Percentiles rank a stretch among this genome's conserved stretches.
Conservation (phyloP, 2,797 vertebrate genomes). For the Sparus aurata region DNA sequence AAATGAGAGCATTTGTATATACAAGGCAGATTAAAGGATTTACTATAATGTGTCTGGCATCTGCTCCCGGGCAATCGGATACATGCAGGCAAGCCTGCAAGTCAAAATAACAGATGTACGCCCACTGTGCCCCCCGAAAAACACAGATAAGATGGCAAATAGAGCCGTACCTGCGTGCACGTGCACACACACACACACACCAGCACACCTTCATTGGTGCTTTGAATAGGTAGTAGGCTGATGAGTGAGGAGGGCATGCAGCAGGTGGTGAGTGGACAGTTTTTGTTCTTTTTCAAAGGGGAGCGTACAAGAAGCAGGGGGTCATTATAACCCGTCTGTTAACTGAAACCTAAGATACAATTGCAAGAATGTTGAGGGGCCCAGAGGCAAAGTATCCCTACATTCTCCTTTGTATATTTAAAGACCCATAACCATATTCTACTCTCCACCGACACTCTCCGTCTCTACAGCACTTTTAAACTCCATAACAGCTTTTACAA, state of each 20-base stretch:
- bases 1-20: slow-evolving; percentile 75
- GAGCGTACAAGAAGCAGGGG: slow-evolving; percentile 55
- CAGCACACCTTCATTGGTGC: slow-evolving; percentile 37
- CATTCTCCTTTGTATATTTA: slow-evolving; percentile 42
- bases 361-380: slow-evolving; percentile 61
- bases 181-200: slow-evolving; percentile 12
- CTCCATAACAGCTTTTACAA: slow-evolving; percentile 21
- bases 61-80: slow-evolving; percentile 76
- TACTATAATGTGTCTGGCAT: slow-evolving; percentile 78
- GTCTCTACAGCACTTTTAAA: slow-evolving; percentile 12
- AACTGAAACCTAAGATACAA: slow-evolving; percentile 74
- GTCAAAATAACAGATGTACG: slow-evolving; percentile 77
- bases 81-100: slow-evolving; percentile 49
- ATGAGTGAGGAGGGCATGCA: slow-evolving; percentile 55
- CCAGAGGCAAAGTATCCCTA: slow-evolving; percentile 52
- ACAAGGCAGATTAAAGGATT: slow-evolving; percentile 84
- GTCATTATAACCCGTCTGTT: slow-evolving; percentile 56
- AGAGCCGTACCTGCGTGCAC: slow-evolving; percentile 40
- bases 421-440: slow-evolving; percentile 16
- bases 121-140: slow-evolving; percentile 46
- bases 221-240: slow-evolving; percentile 62
- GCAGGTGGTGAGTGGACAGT: slow-evolving; percentile 68
- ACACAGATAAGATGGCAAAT: slow-evolving; percentile 49
- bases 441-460: background rate
- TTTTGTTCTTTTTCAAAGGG: slow-evolving; percentile 71